phyloP scores from a whole-genome alignment of 2,797 vertebrate species.

The Amazona finschi region DNA sequence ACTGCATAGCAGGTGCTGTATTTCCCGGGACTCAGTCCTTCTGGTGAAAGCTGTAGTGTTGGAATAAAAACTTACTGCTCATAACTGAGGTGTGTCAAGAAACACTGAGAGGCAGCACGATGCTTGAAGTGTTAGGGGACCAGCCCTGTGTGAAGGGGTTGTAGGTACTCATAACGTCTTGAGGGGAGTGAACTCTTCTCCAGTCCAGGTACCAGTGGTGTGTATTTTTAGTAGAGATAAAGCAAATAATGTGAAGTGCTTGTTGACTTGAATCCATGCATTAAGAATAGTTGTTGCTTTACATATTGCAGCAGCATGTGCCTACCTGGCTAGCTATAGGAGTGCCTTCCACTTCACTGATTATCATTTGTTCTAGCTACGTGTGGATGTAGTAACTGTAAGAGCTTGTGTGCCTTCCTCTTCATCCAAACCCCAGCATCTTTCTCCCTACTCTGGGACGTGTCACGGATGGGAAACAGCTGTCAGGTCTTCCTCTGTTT shows the following conservation, averaged over 20 bases:
- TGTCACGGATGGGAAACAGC: neutral
- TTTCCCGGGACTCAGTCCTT: neutral
- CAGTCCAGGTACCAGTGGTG: neutral
- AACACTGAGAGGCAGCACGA: neutral
- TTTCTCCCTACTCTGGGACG: neutral
- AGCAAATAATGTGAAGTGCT: neutral
- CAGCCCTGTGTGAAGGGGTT: fast-evolving
- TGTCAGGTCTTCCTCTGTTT: neutral
- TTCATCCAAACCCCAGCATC: neutral
- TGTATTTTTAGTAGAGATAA: neutral
- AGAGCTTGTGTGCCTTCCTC: neutral
- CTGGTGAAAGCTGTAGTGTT: neutral
- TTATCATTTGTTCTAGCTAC: fast-evolving
- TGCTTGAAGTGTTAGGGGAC: neutral
- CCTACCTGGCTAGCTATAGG: neutral
- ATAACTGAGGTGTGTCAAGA: neutral
- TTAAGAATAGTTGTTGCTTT: neutral
- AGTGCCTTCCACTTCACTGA: neutral
- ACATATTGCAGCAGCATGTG: neutral
- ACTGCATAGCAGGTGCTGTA: neutral
- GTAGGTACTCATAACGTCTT: neutral
- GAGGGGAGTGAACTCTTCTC: neutral
- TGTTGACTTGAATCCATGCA: fast-evolving
- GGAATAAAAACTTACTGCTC: neutral
- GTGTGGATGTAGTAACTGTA: neutral